Percentiles rank a stretch among this genome's conserved stretches.
phyloP scores from a whole-genome alignment of 2,797 vertebrate species.

The Amphiprion clarkii region DNA sequence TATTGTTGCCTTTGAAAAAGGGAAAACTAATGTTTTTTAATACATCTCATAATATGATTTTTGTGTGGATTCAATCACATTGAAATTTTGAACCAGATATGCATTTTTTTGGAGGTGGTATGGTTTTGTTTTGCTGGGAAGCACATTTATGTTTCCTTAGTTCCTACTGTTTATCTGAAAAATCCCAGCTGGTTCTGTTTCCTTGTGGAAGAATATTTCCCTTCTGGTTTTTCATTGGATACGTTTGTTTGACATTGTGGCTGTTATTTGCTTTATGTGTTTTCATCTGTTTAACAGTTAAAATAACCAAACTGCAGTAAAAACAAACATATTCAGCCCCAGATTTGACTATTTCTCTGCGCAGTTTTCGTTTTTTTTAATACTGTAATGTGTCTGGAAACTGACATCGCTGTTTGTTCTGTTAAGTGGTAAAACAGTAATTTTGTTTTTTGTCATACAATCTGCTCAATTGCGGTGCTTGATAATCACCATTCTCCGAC shows the following conservation, averaged over 20 bases:
- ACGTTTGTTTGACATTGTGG: background rate
- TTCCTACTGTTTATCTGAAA: background rate
- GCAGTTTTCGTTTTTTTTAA: background rate
- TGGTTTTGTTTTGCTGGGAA: background rate
- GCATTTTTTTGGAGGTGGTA: too few relatives aligned
- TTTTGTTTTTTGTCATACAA: conserved; percentile 10
- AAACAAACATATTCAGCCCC: background rate
- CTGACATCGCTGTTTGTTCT: background rate
- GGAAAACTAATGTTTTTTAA: too few relatives aligned
- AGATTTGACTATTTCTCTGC: background rate
- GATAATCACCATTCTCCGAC: conserved; percentile 8
- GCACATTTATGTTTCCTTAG: too few relatives aligned
- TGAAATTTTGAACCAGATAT: too few relatives aligned
- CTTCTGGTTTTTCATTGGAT: background rate
- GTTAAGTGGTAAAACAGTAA: background rate
- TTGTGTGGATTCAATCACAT: too few relatives aligned
- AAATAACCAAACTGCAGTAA: background rate
- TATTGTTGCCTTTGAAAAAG: too few relatives aligned
- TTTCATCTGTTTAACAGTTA: background rate
- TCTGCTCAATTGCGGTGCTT: background rate
- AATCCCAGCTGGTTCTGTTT: background rate
- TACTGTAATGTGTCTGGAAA: too few relatives aligned
- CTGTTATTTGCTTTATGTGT: background rate
- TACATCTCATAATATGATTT: too few relatives aligned
- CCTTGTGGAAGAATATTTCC: background rate